Percentiles rank a stretch among this genome's conserved stretches.
Evolutionary conservation across 2,888 invertebrate species (phyloP).

Genomic region (Gerris lacustris): DNA sequence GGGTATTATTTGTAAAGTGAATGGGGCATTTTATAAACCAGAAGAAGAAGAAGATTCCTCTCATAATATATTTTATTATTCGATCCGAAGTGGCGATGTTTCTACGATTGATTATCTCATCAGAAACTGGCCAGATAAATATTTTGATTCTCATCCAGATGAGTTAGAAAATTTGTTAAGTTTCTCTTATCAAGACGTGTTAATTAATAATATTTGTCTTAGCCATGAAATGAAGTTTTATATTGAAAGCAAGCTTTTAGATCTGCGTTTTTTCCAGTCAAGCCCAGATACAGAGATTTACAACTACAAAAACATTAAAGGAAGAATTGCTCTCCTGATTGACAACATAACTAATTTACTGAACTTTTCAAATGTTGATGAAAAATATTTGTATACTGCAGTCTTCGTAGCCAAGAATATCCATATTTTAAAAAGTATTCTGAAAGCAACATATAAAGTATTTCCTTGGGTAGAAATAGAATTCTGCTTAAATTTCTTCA

Average conservation of each 20-base stretch:
- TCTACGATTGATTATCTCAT: constrained; percentile 27
- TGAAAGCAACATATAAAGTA: constrained; percentile 29
- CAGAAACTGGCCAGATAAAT: constrained; percentile 22
- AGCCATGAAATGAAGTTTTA: constrained; percentile 24
- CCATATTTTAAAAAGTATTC: constrained; percentile 27
- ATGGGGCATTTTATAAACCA: background rate
- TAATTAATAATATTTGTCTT: constrained; percentile 26
- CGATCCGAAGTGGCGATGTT: constrained; percentile 27
- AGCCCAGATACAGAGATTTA: background rate
- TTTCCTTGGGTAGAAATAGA: constrained; percentile 33
- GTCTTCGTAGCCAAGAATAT: constrained; percentile 28
- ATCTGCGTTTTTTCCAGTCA: background rate
- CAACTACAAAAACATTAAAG: background rate
- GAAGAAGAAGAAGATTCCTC: constrained; percentile 19
- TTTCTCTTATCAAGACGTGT: constrained; percentile 28
- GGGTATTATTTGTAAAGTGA: background rate
- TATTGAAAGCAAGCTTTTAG: background rate
- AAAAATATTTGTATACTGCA: constrained; percentile 25
- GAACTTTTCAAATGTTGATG: constrained; percentile 19
- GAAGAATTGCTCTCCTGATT: background rate
- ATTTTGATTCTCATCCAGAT: constrained; percentile 15
- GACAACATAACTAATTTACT: constrained; percentile 7
- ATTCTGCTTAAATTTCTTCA: constrained; percentile 29
- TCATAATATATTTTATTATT: constrained; percentile 30
- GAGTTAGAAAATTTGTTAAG: constrained; percentile 28